These are phyloP conservation scores for Spodoptera litura DNA, from an alignment of 1,140 invertebrate species.

Conservation along the genomic window DNA sequence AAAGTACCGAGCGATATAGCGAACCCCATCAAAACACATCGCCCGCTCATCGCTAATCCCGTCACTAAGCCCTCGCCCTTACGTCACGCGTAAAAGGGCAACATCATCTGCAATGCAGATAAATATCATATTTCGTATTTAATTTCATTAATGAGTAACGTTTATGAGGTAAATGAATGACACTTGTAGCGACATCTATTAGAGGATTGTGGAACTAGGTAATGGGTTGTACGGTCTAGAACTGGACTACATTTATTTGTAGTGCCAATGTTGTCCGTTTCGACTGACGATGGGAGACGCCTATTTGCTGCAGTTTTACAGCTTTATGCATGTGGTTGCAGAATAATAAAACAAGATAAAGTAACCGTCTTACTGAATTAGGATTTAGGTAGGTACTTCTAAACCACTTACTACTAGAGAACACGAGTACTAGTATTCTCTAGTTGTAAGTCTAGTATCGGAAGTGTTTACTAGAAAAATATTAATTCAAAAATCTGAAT, in stretches of 20 bases:
- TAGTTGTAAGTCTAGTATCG: no score
- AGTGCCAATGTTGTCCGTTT: not conserved
- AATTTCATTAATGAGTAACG: conserved; percentile 54
- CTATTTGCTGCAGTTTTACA: no score
- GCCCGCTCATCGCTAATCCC: conserved; percentile 23
- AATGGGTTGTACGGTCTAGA: not conserved
- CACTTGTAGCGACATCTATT: conserved; percentile 30
- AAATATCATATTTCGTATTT: conserved; percentile 60
- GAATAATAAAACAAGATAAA: no score
- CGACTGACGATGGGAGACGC: no score
- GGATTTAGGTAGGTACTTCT: no score
- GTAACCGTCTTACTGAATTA: no score
- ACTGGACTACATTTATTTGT: not conserved
- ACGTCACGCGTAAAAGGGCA: conserved; percentile 53
- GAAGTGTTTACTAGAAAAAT: no score
- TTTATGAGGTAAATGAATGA: conserved; percentile 6
- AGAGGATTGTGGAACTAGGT: not conserved
- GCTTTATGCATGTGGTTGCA: no score
- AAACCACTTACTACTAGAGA: no score
- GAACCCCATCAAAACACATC: not conserved
- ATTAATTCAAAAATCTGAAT: no score
- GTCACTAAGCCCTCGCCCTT: conserved; percentile 21
- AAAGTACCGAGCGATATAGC: not conserved
- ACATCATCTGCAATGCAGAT: conserved; percentile 62
- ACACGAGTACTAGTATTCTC: no score